A percentile compares a stretch with the other conserved stretches of the same genome.
Evolutionary conservation across 2,888 invertebrate genomes (phyloP).

Genomic region (Hipparchia semele): DNA sequence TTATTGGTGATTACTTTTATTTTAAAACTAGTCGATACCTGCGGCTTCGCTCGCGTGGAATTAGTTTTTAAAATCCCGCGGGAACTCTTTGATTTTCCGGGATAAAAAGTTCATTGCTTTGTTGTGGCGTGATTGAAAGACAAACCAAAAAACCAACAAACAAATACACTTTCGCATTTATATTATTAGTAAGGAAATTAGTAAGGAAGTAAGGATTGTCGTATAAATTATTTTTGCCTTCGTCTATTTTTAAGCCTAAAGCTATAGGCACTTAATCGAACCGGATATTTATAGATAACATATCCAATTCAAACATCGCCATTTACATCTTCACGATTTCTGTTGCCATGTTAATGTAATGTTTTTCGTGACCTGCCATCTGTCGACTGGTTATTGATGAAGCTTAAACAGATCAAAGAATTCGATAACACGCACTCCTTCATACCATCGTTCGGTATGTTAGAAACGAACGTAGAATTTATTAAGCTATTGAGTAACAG

Average conservation of each 20-base stretch:
- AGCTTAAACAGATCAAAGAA: slow-evolving; percentile 39
- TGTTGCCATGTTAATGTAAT: slow-evolving; percentile 56
- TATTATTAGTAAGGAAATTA: too few relatives aligned
- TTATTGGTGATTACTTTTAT: too few relatives aligned
- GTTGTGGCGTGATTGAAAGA: too few relatives aligned
- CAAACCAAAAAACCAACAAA: too few relatives aligned
- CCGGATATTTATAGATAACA: slow-evolving; percentile 59
- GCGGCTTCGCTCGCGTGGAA: too few relatives aligned
- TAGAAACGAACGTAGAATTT: neutral
- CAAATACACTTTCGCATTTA: too few relatives aligned
- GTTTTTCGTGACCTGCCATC: slow-evolving; percentile 58
- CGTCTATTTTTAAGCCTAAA: neutral
- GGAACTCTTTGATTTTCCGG: too few relatives aligned
- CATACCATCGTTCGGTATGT: slow-evolving; percentile 2
- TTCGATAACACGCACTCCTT: slow-evolving; percentile 20
- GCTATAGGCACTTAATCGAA: neutral
- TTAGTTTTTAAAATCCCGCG: too few relatives aligned
- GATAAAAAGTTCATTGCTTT: too few relatives aligned
- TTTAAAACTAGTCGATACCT: too few relatives aligned
- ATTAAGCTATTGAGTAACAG: neutral
- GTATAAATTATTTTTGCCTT: neutral
- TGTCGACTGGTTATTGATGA: slow-evolving; percentile 38
- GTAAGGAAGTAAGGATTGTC: too few relatives aligned
- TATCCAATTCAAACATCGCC: slow-evolving; percentile 62
- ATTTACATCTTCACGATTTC: slow-evolving; percentile 58